Conservation (phyloP, 2,797 vertebrate species). For the Trematomus bernacchii region DNA sequence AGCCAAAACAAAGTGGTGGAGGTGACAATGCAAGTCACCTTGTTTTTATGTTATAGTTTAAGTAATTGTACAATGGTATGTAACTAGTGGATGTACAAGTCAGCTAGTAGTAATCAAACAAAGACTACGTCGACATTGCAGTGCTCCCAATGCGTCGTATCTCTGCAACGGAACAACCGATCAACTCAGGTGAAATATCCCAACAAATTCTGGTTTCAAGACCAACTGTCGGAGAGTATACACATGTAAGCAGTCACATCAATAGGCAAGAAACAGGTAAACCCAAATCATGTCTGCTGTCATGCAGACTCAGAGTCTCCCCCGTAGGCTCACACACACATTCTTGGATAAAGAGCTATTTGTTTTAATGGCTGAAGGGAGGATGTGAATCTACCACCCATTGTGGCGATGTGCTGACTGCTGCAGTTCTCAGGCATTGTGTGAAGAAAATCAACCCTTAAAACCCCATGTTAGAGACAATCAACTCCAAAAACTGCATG, state of each 20-base stretch:
- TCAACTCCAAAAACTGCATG: conserved; percentile 28
- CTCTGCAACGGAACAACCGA: too few species aligned
- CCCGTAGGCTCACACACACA: conserved; percentile 32
- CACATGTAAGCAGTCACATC: conserved; percentile 8
- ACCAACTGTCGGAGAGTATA: neutral
- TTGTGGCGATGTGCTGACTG: conserved; percentile 80
- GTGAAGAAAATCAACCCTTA: conserved; percentile 57
- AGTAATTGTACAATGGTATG: neutral
- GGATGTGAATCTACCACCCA: conserved; percentile 81
- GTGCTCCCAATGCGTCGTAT: too few species aligned
- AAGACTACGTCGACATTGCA: neutral
- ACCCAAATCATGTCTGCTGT: conserved; percentile 35
- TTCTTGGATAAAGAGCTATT: conserved; percentile 74
- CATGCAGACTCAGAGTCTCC: conserved; percentile 21
- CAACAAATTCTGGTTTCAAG: too few species aligned
- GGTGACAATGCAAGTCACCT: fast-evolving
- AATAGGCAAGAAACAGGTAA: conserved; percentile 33
- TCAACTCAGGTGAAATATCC: too few species aligned
- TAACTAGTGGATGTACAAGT: neutral
- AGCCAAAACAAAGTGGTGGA: too few species aligned
- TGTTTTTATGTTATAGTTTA: neutral
- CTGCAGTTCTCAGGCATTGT: conserved; percentile 59
- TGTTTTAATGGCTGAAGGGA: conserved; percentile 75
- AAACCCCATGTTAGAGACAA: conserved; percentile 46
- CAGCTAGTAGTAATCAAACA: neutral